Base-by-base conservation (phyloP, 2,888 invertebrate genomes). In the Catocala nupta region DNA sequence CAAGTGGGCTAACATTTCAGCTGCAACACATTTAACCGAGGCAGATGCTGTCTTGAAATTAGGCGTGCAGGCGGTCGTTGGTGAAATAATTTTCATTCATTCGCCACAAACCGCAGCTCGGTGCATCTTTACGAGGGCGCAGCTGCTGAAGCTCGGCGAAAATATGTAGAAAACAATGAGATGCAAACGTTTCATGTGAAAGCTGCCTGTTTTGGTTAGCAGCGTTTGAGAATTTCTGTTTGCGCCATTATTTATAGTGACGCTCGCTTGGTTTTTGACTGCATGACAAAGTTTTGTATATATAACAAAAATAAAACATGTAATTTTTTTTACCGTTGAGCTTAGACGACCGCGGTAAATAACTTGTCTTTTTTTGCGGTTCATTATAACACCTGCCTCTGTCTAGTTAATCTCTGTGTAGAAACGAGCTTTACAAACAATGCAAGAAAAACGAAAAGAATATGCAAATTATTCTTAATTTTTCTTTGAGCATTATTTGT, bases 111-210 rank as follows among this genome's bases (percentile, higher is more conserved):
- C 77, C 69, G 59, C 69, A 75, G 55, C 44, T 34, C 45, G 65
- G 63, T 70, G 77, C 78, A 75, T 77, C 75, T 77, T 77, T 75
- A 77, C 75, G 77, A 77, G 78, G 13, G 63, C 64, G 48, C 65
- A 77, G 75, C 67, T 77, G 78, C 50, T 45, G 53, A 49, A 69
- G 61, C 64, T 65, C 44, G 52, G 58, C 34, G 66, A 69, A 74
- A 74, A 77, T 76, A 72, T 65, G 53, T 70, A 58, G 63, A 63
- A 76, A 66, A 74, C 64, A 71, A 74, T 71, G 69, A 65, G 47
- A 71, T 66, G 68, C 61, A 57, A 70, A 70, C 60, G 57, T 25
- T 63, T 59, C 33, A 55, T 63, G 59, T 63, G 56, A 68, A 57
- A 54, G 42, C 52, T 57, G 63, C 52, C 36, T 25, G 61, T 56